Percentiles rank a stretch among this genome's conserved stretches.
Evolutionary conservation across 2,113 vertebrate species (phyloP).

Genomic region (Cichladusa arquata): DNA sequence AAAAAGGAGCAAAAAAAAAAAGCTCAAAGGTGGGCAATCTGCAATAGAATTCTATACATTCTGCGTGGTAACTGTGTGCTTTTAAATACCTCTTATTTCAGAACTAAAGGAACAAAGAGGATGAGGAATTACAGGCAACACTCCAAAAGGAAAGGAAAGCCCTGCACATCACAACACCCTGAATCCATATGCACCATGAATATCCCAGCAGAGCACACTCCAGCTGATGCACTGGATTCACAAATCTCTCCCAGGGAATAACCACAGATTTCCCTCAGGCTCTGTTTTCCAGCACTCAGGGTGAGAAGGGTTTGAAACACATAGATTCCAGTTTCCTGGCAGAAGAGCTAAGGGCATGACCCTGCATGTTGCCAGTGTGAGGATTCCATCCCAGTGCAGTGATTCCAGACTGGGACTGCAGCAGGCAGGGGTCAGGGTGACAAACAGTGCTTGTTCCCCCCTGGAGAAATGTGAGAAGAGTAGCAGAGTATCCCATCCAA

Average conservation of each 20-base stretch:
- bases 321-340: not conserved
- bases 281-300: not conserved
- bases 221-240: not conserved
- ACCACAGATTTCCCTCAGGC: not conserved
- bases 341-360: not conserved
- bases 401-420: constrained; percentile 30
- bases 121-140: not conserved
- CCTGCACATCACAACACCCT: not conserved
- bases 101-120: not conserved
- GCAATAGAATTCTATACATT: not conserved
- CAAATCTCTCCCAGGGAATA: not conserved
- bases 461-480: not conserved
- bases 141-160: not conserved
- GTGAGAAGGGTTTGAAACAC: not conserved
- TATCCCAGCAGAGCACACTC: not conserved
- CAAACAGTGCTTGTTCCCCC: not conserved
- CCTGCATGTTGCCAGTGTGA: not conserved
- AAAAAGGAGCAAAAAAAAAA: no score
- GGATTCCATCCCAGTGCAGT: constrained; percentile 19
- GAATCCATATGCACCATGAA: not conserved
- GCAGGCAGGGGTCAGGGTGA: constrained; percentile 3
- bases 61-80: not conserved
- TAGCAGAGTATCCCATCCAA: not conserved
- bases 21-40: not conserved
- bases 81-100: not conserved